These are phyloP conservation scores for Squalus acanthias DNA, from an alignment of 2,797 vertebrate genomes.

Conservation along the genomic window DNA sequence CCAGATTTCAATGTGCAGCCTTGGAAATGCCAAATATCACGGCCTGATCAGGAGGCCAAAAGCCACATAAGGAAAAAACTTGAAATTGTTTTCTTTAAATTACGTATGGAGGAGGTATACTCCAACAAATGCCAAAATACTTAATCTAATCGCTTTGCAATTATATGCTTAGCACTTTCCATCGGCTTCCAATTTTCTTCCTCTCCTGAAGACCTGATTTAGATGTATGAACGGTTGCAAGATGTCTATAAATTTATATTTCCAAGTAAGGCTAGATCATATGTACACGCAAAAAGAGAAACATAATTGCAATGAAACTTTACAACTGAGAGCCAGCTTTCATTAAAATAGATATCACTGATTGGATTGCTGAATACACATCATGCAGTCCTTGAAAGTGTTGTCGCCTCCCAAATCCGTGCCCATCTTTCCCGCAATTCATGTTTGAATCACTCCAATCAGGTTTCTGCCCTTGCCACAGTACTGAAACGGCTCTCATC, in stretches of 20 bases:
- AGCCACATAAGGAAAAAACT: neutral
- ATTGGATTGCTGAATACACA: neutral
- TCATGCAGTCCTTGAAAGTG: too few relatives aligned
- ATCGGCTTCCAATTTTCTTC: neutral
- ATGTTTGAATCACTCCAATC: too few relatives aligned
- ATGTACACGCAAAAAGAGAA: neutral
- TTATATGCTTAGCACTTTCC: neutral
- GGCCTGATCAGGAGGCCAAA: neutral
- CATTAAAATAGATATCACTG: neutral
- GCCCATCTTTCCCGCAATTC: too few relatives aligned
- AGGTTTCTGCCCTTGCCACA: too few relatives aligned
- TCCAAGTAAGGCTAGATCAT: neutral
- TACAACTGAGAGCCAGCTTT: neutral
- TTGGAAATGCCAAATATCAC: neutral
- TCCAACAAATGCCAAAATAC: neutral
- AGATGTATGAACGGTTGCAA: neutral
- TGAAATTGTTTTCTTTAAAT: neutral
- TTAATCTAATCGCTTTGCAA: neutral
- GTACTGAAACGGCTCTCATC: too few relatives aligned
- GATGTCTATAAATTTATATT: neutral
- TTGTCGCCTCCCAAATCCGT: too few relatives aligned
- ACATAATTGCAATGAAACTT: neutral
- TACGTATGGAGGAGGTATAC: neutral
- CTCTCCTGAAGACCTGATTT: too few relatives aligned
- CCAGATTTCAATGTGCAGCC: neutral